Evolutionary conservation across 1,140 invertebrate genomes (phyloP).

Genomic region (Drosophila auraria): DNA sequence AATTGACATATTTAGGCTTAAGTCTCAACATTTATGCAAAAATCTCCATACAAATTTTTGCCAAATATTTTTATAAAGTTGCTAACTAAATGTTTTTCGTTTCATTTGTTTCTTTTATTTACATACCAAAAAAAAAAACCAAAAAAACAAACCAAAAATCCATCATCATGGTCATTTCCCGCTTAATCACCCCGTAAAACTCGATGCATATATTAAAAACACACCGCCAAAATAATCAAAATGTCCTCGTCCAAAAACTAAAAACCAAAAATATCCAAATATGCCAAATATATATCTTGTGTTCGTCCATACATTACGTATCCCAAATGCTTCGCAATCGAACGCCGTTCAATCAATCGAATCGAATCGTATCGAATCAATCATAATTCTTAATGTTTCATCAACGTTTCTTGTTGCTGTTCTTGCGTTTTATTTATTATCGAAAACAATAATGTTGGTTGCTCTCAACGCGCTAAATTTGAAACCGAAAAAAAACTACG

Average conservation of each 20-base stretch:
- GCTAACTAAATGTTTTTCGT: slow-evolving; percentile 85
- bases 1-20: slow-evolving; percentile 54
- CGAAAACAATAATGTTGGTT: slow-evolving; percentile 58
- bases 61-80: slow-evolving; percentile 74
- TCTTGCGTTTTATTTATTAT: slow-evolving; percentile 60
- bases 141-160: slow-evolving; percentile 56
- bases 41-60: slow-evolving; percentile 52
- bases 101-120: slow-evolving; percentile 84
- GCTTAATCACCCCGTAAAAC: slow-evolving; percentile 81
- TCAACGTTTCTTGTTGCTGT: slow-evolving; percentile 78
- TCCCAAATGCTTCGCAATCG: slow-evolving; percentile 73
- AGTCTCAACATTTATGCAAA: slow-evolving; percentile 44
- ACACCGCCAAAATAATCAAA: slow-evolving; percentile 66
- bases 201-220: slow-evolving; percentile 54
- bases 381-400: slow-evolving; percentile 68
- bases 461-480: slow-evolving; percentile 61
- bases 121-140: slow-evolving; percentile 73
- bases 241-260: slow-evolving; percentile 79
- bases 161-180: slow-evolving; percentile 85
- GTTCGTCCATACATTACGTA: slow-evolving; percentile 72
- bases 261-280: slow-evolving; percentile 51
- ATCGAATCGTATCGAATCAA: slow-evolving; percentile 46
- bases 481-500: slow-evolving; percentile 14
- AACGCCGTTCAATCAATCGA: slow-evolving; percentile 54
- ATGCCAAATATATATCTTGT: slow-evolving; percentile 64